Base-by-base conservation (phyloP, 2,888 invertebrate species). In the Ormyrus rosae region DNA sequence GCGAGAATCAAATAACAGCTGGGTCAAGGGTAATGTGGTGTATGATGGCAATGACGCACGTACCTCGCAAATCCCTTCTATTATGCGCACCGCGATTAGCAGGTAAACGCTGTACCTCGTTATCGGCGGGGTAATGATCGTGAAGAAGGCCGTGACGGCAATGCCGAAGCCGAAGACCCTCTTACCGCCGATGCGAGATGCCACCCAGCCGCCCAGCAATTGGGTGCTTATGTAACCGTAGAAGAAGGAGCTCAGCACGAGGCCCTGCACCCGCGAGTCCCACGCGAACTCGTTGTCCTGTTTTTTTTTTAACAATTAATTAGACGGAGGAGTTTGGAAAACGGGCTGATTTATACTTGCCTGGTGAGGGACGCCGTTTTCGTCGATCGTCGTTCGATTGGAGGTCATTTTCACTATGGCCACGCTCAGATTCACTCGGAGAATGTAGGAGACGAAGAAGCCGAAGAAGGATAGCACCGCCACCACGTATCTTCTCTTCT, bases 351-450 rank as follows among this genome's bases (percentile, higher is more conserved):
- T 4, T 34, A 45, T 63, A 91, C 93, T 93, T 88, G 94, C 94
- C 85, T 91, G 90, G 74, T 92, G 91, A 65, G 92, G 88, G 0
- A 93, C 94, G n/a, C 95, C 96, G 85, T 94, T 93, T 0, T 92
- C 93, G 78, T 93, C 91, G 60, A 91, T 91, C 5, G 93, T 92
- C 68, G 93, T 93, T 81, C 93, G 92, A 46, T 94, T 93, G 86
- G 95, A 94, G 0, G 96, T 96, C 98, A 98, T 98, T 82, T 97
- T 97, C 63, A 98, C 97, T 84, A 98, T 96, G 5, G 97, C 98
- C 13, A 98, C 96, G 84, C 97, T 97, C 83, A 98, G 92, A 91
- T 97, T 98, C 6, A 97, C 97, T 60, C 97, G 92, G 80, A 97
- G 91, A 5, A 96, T 94, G 89, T 96, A 97, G 2, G 96, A 94